Conservation (phyloP, 2,113 vertebrate genomes). For the Spea multiplicata region DNA sequence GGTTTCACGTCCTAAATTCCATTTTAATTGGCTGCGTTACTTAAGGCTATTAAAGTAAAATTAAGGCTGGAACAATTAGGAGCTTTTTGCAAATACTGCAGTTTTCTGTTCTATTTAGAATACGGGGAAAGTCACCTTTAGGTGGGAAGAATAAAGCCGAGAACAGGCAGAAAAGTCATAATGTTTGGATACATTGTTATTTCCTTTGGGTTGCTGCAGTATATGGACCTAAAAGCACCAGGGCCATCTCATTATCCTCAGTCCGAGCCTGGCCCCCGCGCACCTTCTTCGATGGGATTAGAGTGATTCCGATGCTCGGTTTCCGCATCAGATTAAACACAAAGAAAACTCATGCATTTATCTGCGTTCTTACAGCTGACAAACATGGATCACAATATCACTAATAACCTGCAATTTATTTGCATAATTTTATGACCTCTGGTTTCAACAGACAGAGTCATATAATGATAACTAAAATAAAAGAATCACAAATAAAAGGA, state of each 20-base stretch:
- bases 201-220: too few species aligned
- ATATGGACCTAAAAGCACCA: too few species aligned
- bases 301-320: too few species aligned
- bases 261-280: too few species aligned
- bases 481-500: background rate
- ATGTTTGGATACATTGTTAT: too few species aligned
- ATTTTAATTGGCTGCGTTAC: slow-evolving; percentile 53
- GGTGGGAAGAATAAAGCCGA: slow-evolving; percentile 1
- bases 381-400: slow-evolving; percentile 1
- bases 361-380: background rate
- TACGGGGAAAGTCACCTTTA: slow-evolving; percentile 38
- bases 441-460: slow-evolving; percentile 1
- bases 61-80: slow-evolving; percentile 50
- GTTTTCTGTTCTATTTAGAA: slow-evolving; percentile 36
- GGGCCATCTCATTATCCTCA: too few species aligned
- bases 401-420: slow-evolving; percentile 20
- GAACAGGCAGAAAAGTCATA: background rate
- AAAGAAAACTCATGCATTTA: too few species aligned
- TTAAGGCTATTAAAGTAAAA: slow-evolving; percentile 49
- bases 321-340: too few species aligned
- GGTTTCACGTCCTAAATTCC: slow-evolving; percentile 46
- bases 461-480: background rate
- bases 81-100: slow-evolving; percentile 32
- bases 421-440: background rate
- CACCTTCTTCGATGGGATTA: too few species aligned